These are phyloP conservation scores for Phoxinus phoxinus DNA, from an alignment of 2,113 vertebrate genomes.

Conservation along the genomic window DNA sequence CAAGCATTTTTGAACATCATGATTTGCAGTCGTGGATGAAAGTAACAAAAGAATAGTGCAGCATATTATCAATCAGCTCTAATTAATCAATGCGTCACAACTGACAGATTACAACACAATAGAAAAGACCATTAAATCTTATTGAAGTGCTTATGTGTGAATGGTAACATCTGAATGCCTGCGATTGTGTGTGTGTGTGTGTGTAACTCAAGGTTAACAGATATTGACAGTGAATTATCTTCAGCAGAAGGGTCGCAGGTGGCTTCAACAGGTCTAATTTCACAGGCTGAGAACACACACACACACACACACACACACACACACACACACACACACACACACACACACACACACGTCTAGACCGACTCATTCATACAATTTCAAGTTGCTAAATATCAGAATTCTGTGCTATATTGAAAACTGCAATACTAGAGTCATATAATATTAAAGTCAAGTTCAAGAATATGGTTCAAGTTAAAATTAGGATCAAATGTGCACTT, in stretches of 20 bases:
- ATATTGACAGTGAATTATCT: constrained; percentile 79
- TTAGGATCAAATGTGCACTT: background rate
- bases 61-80: background rate
- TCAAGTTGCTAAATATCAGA: background rate
- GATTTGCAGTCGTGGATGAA: background rate
- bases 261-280: constrained; percentile 64
- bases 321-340: background rate
- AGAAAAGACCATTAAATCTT: background rate
- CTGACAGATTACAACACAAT: background rate
- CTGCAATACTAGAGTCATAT: background rate
- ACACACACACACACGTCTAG: background rate
- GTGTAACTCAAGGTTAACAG: constrained; percentile 70
- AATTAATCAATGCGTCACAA: background rate
- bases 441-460: background rate
- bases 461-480: background rate
- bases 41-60: constrained; percentile 3
- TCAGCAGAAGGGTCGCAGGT: constrained; percentile 73
- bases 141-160: constrained; percentile 23
- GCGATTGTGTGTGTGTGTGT: constrained; percentile 21
- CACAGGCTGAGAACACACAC: constrained; percentile 59
- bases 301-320: constrained; percentile 31
- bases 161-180: background rate
- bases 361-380: background rate
- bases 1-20: background rate
- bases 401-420: background rate